phyloP scores from a whole-genome alignment of 2,113 vertebrate species.

The Sceloporus tristichus region DNA sequence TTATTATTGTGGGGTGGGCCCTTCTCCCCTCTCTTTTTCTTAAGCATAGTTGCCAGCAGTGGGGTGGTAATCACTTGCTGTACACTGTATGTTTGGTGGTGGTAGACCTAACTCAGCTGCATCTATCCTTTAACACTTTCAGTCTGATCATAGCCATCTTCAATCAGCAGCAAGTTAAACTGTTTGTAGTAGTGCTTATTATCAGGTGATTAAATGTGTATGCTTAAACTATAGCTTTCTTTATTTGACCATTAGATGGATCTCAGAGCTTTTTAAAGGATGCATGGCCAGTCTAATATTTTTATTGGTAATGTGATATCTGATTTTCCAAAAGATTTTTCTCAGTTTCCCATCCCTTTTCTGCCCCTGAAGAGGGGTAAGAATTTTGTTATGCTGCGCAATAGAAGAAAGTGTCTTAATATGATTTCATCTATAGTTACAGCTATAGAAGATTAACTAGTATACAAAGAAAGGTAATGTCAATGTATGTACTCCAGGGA shows the following conservation, averaged over 20 bases:
- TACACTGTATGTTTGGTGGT: background rate
- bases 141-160: background rate
- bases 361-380: background rate
- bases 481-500: background rate
- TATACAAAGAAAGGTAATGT: background rate
- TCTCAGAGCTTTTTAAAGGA: background rate
- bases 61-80: background rate
- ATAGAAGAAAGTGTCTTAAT: background rate
- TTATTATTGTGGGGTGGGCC: conserved; percentile 32
- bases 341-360: background rate
- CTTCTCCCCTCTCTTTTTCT: background rate
- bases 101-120: background rate
- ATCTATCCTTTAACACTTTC: background rate
- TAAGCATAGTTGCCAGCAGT: background rate
- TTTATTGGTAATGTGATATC: background rate
- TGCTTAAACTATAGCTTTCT: background rate
- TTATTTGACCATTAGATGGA: background rate
- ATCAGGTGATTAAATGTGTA: background rate
- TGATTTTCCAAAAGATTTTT: background rate
- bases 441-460: background rate
- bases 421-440: background rate
- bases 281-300: background rate
- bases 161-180: background rate
- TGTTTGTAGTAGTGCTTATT: background rate
- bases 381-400: background rate